These are phyloP conservation scores for Poecile atricapillus DNA, from an alignment of 2,113 vertebrate genomes.

Conservation along the genomic window DNA sequence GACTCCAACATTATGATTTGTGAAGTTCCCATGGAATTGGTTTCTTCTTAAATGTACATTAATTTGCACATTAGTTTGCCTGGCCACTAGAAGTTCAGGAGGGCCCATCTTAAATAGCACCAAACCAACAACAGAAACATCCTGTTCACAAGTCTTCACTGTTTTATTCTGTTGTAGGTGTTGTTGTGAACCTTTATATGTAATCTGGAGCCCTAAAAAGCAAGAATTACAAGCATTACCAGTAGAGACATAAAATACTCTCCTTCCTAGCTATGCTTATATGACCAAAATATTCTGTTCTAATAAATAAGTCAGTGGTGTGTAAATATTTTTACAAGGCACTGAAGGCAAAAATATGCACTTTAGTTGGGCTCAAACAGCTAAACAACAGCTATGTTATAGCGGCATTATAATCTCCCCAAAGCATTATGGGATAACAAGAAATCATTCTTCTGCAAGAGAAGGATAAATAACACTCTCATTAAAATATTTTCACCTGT, in stretches of 20 bases:
- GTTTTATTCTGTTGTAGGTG: not conserved
- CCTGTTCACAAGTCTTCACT: not conserved
- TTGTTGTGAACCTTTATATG: not conserved
- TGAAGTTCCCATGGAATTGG: not conserved
- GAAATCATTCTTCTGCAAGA: constrained; percentile 75
- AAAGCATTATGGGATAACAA: constrained; percentile 61
- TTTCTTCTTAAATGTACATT: not conserved
- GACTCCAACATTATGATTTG: not conserved
- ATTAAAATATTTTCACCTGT: constrained; percentile 52
- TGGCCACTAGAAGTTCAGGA: not conserved
- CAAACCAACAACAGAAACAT: not conserved
- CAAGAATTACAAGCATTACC: not conserved
- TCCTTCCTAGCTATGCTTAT: not conserved
- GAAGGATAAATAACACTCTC: constrained; percentile 74
- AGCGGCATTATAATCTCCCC: constrained; percentile 69
- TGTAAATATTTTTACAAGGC: not conserved
- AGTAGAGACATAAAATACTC: not conserved
- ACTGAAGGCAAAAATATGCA: not conserved
- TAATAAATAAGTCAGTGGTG: not conserved
- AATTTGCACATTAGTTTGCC: not conserved
- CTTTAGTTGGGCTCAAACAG: constrained; percentile 64
- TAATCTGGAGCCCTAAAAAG: not conserved
- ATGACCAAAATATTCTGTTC: not conserved
- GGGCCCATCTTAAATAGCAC: not conserved
- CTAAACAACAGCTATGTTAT: constrained; percentile 79